Conservation (phyloP, 2,888 invertebrate species). For the Onthophagus sagittarius region DNA sequence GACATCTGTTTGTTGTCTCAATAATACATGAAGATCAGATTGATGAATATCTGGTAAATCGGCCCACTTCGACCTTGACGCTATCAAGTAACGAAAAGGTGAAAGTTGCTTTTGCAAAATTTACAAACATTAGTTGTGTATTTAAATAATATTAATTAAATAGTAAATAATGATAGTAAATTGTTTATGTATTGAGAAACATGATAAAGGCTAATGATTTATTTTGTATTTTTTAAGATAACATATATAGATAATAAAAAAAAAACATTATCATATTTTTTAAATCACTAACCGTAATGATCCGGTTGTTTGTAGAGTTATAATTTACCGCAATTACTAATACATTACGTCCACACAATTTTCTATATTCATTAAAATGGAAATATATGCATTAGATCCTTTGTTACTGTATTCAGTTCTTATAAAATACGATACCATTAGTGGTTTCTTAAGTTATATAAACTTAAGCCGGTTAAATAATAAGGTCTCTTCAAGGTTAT, state of each 20-base stretch:
- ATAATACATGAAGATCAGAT: too few species aligned
- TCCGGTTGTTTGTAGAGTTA: neutral
- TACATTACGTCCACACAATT: neutral
- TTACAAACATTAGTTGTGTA: too few species aligned
- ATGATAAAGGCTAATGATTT: too few species aligned
- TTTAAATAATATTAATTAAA: too few species aligned
- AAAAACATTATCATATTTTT: neutral
- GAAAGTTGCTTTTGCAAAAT: too few species aligned
- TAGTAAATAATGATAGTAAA: too few species aligned
- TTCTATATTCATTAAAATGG: neutral
- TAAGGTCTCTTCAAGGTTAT: neutral
- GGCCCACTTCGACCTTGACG: too few species aligned
- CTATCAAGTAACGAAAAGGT: too few species aligned
- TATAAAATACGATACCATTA: neutral
- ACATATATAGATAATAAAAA: neutral
- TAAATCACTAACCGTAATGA: neutral
- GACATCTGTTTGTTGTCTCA: too few species aligned
- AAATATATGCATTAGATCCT: neutral
- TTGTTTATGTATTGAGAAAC: too few species aligned
- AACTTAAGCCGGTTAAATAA: neutral
- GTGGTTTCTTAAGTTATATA: neutral
- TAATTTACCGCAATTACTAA: neutral
- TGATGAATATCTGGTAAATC: too few species aligned
- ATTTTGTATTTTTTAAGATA: neutral
- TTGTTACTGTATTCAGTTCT: neutral